phyloP scores from a whole-genome alignment of 2,888 invertebrate species.

The Sesamia inferens region DNA sequence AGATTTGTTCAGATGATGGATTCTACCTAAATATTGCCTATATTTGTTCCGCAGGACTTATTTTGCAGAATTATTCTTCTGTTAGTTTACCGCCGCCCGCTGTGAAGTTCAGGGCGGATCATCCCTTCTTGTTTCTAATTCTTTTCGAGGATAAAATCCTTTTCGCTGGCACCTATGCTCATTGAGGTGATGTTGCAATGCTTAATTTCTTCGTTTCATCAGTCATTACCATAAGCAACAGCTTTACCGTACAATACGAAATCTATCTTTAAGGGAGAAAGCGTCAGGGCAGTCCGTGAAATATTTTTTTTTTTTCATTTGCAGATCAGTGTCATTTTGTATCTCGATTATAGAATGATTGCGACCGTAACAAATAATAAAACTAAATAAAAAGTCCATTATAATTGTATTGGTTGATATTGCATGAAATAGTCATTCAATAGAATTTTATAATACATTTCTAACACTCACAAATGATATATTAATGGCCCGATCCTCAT shows the following conservation, averaged over 20 bases:
- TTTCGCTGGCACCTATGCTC: conserved; percentile 58
- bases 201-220: conserved; percentile 25
- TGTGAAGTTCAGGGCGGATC: conserved; percentile 57
- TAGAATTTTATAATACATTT: neutral
- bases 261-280: conserved; percentile 12
- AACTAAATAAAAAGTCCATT: neutral
- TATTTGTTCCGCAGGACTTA: conserved; percentile 46
- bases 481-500: too few relatives aligned
- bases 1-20: conserved; percentile 8
- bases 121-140: conserved; percentile 59
- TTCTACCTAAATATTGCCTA: conserved; percentile 30
- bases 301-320: neutral
- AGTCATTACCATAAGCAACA: conserved; percentile 12
- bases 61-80: conserved; percentile 35
- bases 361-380: neutral
- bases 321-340: neutral
- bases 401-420: neutral
- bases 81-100: conserved; percentile 18
- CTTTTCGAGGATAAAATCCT: conserved; percentile 59
- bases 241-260: neutral
- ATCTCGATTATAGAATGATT: neutral
- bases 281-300: neutral
- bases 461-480: neutral
- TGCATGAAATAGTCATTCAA: neutral
- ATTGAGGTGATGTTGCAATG: conserved; percentile 46